Evolutionary conservation across 2,888 invertebrate species (phyloP), one percentile per base, ranked within the genome.

Genomic region (Athripsodes cinereus): DNA sequence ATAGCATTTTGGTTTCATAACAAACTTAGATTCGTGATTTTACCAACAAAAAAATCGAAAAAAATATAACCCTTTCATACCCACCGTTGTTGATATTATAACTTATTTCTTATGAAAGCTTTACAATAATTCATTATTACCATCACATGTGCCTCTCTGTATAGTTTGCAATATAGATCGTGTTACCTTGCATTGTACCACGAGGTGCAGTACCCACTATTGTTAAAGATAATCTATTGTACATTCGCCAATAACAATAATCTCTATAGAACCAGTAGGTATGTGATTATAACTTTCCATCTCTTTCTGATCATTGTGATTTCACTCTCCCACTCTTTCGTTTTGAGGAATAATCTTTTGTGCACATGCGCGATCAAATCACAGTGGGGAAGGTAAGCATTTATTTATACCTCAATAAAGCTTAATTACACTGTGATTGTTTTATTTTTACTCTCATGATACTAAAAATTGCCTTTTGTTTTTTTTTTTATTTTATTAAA

Each of bases 331-430:
- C 21, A 22, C 16, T 52, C 21, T 40, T 40, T 40, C 40, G 40
- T 8, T 13, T 13, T 16, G 40, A 5, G 13, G n/a, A 2, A 50
- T 53, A 57, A 59, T 59, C 63, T 61, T 63, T 63, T 63, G 61
- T 63, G 52, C 54, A 54, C 59, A 58, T 59, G 58, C 61, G 61
- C 61, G 63, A 61, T 63, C 61, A 60, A 63, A 57, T 57, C 59
- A 46, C 57, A 44, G 26, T 26, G 26, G 26, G 26, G 26, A 26
- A 26, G 26, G 26, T 26, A 26, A 26, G 26, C 26, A 26, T 26
- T 26, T 26, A 26, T 26, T 26, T 26, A n/a, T n/a, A 26, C 26
- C 26, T 26, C 3, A 6, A 26, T 26, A 26, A 26, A 26, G 26
- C 26, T 6, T 3, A 26, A 10, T 26, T 26, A 26, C 5, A 26